These are phyloP conservation scores for Alectura lathami DNA, from an alignment of 2,113 vertebrate species.

Conservation along the genomic window DNA sequence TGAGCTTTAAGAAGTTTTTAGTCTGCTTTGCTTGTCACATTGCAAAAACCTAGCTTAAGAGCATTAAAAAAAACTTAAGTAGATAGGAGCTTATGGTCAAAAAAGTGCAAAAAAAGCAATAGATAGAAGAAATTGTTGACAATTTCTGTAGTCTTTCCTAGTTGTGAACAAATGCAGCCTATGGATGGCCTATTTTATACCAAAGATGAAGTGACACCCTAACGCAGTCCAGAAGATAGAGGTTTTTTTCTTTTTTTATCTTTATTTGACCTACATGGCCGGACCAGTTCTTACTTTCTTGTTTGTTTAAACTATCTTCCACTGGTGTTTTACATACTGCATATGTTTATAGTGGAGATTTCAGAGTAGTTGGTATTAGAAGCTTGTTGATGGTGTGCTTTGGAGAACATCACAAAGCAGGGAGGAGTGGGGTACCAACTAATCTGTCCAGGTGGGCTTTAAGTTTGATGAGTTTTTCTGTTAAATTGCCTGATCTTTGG, in stretches of 20 bases:
- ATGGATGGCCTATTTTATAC: conserved; percentile 99
- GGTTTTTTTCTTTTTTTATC: conserved; percentile 75
- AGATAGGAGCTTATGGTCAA: conserved; percentile 95
- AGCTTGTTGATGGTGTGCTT: conserved; percentile 35
- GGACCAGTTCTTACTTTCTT: conserved; percentile 89
- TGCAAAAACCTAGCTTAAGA: conserved; percentile 87
- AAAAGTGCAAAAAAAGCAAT: conserved; percentile 94
- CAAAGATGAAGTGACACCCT: conserved; percentile 98
- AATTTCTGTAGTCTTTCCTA: conserved; percentile 99
- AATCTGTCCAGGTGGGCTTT: conserved; percentile 41
- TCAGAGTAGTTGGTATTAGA: conserved; percentile 63
- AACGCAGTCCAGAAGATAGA: conserved; percentile 83
- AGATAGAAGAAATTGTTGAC: conserved; percentile 99
- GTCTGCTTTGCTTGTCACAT: conserved; percentile 97
- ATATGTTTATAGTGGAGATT: conserved; percentile 62
- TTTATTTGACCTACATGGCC: conserved; percentile 92
- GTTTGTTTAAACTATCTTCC: conserved; percentile 86
- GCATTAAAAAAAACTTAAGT: conserved; percentile 82
- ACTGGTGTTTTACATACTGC: conserved; percentile 81
- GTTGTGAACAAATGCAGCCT: conserved; percentile 98
- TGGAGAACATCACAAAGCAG: conserved; percentile 27
- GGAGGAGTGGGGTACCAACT: conserved; percentile 32
- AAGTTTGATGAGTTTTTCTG: conserved; percentile 57
- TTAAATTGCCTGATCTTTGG: conserved; percentile 61
- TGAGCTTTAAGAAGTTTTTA: conserved; percentile 97